Evolutionary conservation across 1,140 invertebrate species (phyloP), one percentile per base, ranked within the genome.

Genomic region (Drosophila chauvacae): DNA sequence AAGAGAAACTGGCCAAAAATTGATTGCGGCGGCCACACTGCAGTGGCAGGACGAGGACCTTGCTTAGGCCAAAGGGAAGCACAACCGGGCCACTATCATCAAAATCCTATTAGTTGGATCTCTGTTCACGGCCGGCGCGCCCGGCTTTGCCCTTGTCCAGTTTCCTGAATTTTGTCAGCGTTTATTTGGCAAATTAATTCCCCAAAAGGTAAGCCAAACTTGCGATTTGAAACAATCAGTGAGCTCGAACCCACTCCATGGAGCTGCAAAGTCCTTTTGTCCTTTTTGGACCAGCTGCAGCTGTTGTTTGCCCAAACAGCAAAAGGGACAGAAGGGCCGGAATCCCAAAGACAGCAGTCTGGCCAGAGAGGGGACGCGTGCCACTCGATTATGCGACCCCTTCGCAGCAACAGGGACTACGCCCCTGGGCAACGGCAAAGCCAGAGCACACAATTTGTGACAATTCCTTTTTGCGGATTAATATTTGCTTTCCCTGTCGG

Each of bases 111-210:
- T 90, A 90, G 85, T 90, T 90, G 86, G 81, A 69, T 66, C 77
- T 70, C 72, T 75, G 69, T 26, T 45, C 64, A 59, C 56, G 55
- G 64, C 57, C 65, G 41, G 58, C 53, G 61, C 55, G 48, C 57
- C 44, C 53, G 65, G 74, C 69, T 88, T 90, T 85, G 81, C 84
- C 81, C 78, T 88, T 85, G 81, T 85, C 74, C 85, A 81, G 85
- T 81, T 81, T 75, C 86, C 86, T 90, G 85, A 64, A 84, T 90
- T 90, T 90, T 90, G 85, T 90, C 86, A 90, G 85, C 85, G 82
- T 90, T 90, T 90, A 90, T 90, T 90, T 90, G 85, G 86, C 86
- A 90, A 90, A 90, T 90, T 90, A 90, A 90, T 90, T 90, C 85
- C 86, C 85, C 80, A 90, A 90, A 90, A 90, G 85, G 85, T 90